phyloP scores from a whole-genome alignment of 2,113 vertebrate genomes.

The Heterochromis multidens region DNA sequence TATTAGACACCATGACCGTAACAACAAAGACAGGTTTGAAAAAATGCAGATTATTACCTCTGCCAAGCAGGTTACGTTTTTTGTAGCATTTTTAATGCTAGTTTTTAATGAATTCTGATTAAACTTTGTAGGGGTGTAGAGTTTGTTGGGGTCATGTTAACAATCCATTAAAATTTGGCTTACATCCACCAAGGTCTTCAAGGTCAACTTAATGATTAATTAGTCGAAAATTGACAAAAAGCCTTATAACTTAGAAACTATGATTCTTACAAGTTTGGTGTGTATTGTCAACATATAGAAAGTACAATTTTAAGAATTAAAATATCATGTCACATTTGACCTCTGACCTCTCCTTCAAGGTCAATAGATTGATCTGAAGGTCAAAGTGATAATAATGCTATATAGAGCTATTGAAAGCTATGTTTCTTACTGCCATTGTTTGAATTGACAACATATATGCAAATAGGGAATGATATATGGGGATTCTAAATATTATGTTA shows the following conservation, averaged over 20 bases:
- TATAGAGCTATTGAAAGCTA: neutral
- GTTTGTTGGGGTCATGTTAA: neutral
- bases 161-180: neutral
- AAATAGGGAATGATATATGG: no score
- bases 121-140: neutral
- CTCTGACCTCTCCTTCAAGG: neutral
- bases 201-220: neutral
- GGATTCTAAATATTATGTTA: no score
- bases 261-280: neutral
- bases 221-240: neutral
- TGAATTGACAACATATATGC: neutral
- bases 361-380: neutral
- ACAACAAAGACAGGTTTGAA: neutral
- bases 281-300: neutral
- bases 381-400: no score
- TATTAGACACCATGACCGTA: neutral
- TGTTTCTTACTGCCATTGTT: neutral
- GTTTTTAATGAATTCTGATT: neutral
- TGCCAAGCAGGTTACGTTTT: neutral
- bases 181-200: neutral
- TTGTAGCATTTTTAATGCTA: neutral
- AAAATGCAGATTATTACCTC: neutral
- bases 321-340: neutral
- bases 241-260: neutral
- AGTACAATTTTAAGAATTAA: neutral